Conservation (phyloP, 2,888 invertebrate species). For the Cheilosia grossa region DNA sequence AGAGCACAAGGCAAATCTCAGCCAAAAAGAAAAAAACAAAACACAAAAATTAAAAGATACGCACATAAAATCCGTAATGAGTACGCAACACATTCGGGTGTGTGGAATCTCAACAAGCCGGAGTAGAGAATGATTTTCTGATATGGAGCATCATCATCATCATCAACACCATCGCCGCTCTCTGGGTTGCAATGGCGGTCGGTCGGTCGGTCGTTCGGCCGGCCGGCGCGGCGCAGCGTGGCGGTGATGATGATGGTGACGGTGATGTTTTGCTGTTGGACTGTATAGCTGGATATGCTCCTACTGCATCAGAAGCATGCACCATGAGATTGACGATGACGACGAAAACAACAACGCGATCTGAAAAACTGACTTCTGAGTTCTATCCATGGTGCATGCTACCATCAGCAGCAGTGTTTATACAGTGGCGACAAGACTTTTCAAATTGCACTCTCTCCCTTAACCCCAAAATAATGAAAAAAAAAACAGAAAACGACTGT, state of each 20-base stretch:
- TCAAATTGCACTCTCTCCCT: slow-evolving; percentile 69
- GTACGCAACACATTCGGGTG: slow-evolving; percentile 75
- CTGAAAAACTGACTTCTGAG: slow-evolving; percentile 63
- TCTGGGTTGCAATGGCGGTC: slow-evolving; percentile 45
- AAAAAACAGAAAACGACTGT: slow-evolving; percentile 5
- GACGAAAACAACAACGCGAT: slow-evolving; percentile 57
- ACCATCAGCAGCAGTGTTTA: slow-evolving; percentile 64
- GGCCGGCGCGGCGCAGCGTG: slow-evolving; percentile 30
- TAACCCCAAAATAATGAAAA: not conserved
- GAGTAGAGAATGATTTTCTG: slow-evolving; percentile 74
- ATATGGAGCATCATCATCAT: slow-evolving; percentile 75
- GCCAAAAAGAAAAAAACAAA: slow-evolving; percentile 43
- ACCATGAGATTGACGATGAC: slow-evolving; percentile 72
- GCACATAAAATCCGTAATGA: slow-evolving; percentile 75
- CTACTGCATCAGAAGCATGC: slow-evolving; percentile 75
- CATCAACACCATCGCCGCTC: slow-evolving; percentile 75
- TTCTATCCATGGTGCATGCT: slow-evolving; percentile 38
- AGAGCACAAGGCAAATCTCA: slow-evolving; percentile 54
- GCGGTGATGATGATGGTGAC: slow-evolving; percentile 48
- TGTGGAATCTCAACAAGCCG: slow-evolving; percentile 74
- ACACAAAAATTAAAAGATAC: slow-evolving; percentile 66
- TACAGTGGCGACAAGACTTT: slow-evolving; percentile 75
- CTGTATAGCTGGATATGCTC: slow-evolving; percentile 75
- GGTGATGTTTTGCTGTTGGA: slow-evolving; percentile 59
- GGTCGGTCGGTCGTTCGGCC: not conserved